A percentile compares a stretch with the other conserved stretches of the same genome.
Conservation (phyloP, 2,888 invertebrate genomes). For the Latheticus oryzae region DNA sequence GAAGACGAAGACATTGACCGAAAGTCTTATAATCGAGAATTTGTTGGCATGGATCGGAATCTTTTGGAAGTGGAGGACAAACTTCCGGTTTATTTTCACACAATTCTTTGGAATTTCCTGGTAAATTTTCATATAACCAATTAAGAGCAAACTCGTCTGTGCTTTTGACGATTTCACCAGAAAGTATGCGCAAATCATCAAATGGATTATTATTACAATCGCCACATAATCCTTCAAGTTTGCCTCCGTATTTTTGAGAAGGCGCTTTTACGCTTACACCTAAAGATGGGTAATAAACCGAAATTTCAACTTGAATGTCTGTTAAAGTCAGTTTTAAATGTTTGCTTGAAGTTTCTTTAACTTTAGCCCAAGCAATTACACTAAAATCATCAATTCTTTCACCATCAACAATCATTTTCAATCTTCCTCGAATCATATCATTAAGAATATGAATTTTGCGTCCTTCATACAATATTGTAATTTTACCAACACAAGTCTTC, state of each 20-base stretch:
- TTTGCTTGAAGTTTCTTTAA: conserved; percentile 70
- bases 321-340: conserved; percentile 74
- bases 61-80: conserved; percentile 69
- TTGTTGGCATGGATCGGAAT: conserved; percentile 75
- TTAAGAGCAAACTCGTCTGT: conserved; percentile 68
- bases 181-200: conserved; percentile 69
- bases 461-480: conserved; percentile 76
- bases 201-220: conserved; percentile 74
- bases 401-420: conserved; percentile 68
- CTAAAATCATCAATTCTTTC: conserved; percentile 56
- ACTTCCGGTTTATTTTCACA: conserved; percentile 60
- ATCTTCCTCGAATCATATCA: conserved; percentile 52
- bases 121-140: conserved; percentile 68
- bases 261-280: conserved; percentile 74
- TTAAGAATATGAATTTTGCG: conserved; percentile 67
- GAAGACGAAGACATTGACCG: conserved; percentile 77
- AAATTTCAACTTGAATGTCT: conserved; percentile 77
- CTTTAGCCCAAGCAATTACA: conserved; percentile 73
- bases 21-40: conserved; percentile 71
- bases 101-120: conserved; percentile 60
- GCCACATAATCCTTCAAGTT: conserved; percentile 85
- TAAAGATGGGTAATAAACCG: conserved; percentile 65
- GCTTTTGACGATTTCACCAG: conserved; percentile 69
- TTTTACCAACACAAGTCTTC: conserved; percentile 74
- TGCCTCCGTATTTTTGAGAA: conserved; percentile 77